Percentiles rank a stretch among this genome's conserved stretches.
phyloP scores from a whole-genome alignment of 2,888 invertebrate genomes.

The Apantesis nais region DNA sequence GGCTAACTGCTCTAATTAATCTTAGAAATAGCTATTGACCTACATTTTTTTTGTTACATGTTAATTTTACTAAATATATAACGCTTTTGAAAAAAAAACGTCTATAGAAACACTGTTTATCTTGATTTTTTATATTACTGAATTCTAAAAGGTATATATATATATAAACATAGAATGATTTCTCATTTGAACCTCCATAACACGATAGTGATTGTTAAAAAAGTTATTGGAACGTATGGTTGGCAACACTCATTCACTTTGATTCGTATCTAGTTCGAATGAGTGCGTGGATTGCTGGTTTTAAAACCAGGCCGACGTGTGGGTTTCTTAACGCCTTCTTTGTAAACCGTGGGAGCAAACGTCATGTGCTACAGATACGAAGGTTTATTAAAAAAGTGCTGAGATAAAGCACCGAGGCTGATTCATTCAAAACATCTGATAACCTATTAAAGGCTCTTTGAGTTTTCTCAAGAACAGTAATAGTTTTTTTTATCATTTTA shows the following conservation, averaged over 20 bases:
- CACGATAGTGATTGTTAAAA: not conserved
- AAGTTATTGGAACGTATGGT: not conserved
- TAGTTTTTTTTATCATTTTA: not conserved
- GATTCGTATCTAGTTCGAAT: slow-evolving; percentile 10
- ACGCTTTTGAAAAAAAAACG: too few species aligned
- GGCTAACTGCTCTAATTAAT: not conserved
- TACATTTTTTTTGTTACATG: not conserved
- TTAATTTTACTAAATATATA: too few species aligned
- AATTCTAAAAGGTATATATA: too few species aligned
- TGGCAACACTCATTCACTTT: not conserved
- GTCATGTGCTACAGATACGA: slow-evolving; percentile 45
- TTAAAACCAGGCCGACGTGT: slow-evolving; percentile 35
- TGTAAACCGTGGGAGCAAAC: slow-evolving; percentile 54
- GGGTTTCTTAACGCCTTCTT: slow-evolving; percentile 51
- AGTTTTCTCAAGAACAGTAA: not conserved
- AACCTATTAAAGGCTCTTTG: slow-evolving; percentile 23
- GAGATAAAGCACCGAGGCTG: slow-evolving; percentile 36
- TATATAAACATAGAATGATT: not conserved
- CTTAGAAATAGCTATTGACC: not conserved
- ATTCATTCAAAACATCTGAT: slow-evolving; percentile 23
- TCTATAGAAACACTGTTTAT: too few species aligned
- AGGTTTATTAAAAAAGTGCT: slow-evolving; percentile 33
- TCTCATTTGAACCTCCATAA: not conserved
- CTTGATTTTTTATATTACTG: not conserved
- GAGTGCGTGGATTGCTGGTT: slow-evolving; percentile 38